Base-by-base conservation (phyloP, 2,113 vertebrate species). In the Gymnobelideus leadbeateri region DNA sequence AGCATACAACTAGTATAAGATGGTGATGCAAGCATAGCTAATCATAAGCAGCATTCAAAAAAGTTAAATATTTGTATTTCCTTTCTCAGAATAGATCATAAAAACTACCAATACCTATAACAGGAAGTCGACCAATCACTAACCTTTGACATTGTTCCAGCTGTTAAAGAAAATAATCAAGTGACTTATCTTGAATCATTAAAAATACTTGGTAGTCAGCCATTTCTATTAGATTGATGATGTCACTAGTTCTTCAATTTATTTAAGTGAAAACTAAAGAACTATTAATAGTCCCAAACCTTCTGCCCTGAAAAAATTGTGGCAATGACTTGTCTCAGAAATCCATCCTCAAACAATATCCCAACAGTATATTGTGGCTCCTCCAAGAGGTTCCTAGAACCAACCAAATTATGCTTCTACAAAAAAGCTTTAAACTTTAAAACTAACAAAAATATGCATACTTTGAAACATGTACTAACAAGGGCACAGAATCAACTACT, bases 391-490 rank as follows among this genome's bases (percentile, higher is more conserved):
- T 23, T 43, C 16, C 19, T 19, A 21, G 26, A 84, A 43, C 37
- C n/a, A 84, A 23, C 68, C 68, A 43, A 84, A 43, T 92, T 55
- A 96, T 49, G 28, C 50, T 94, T 93, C 90, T 95, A 89, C 55
- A 54, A 97, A 93, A 93, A 95, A 90, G 68, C n/a, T 96, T 97
- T 95, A 96, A 93, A 94, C 94, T 97, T 96, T 93, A 93, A 97
- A 96, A 93, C 68, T n/a, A 43, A 43, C 89, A 47, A 96, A 95
- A 89, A n/a, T 26, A 90, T 50, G 43, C 90, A 96, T 91, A 91
- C n/a, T 96, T 97, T 95, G 24, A 97, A 97, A 95, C 91, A 92
- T 96, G 91, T 95, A 43, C n/a, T 43, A 21, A 49, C 19, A 43
- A n/a, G 2, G n/a, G 68, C 68, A 43, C n/a, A 84, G 43, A 84